phyloP scores from a whole-genome alignment of 2,113 vertebrate genomes.

The Turnix velox region DNA sequence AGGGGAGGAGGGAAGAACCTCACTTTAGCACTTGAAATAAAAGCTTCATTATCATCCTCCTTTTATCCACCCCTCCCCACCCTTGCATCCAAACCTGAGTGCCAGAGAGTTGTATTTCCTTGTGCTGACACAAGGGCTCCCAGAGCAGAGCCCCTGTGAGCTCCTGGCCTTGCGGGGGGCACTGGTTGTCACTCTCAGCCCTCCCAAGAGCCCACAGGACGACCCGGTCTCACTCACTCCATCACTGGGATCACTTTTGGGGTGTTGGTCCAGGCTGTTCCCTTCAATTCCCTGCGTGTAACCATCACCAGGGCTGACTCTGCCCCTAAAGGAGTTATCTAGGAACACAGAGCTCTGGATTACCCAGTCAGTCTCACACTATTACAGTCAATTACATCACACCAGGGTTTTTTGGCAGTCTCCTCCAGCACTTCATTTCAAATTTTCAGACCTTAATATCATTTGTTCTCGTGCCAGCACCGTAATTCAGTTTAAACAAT shows the following conservation, averaged over 20 bases:
- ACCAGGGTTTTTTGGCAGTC: neutral
- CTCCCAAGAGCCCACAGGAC: accelerated
- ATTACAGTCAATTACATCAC: slow-evolving; percentile 44
- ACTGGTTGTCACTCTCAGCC: neutral
- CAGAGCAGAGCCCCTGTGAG: neutral
- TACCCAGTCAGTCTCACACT: neutral
- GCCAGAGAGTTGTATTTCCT: neutral
- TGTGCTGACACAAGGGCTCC: accelerated
- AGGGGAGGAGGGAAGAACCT: neutral
- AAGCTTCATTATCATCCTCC: neutral
- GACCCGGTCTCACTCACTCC: accelerated
- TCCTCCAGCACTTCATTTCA: slow-evolving; percentile 13
- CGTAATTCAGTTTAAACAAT: slow-evolving; percentile 29
- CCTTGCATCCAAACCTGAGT: neutral
- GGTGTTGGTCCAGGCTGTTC: neutral
- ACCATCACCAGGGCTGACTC: neutral
- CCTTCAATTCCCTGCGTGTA: neutral
- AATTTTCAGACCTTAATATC: slow-evolving; percentile 16
- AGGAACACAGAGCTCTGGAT: slow-evolving; percentile 2
- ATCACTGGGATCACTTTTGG: neutral
- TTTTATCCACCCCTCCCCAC: accelerated
- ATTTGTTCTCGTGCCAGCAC: slow-evolving; percentile 54
- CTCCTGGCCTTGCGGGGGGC: neutral
- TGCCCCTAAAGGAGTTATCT: neutral
- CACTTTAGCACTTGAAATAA: neutral